phyloP scores from a whole-genome alignment of 2,113 vertebrate species.

The Lutjanus erythropterus region DNA sequence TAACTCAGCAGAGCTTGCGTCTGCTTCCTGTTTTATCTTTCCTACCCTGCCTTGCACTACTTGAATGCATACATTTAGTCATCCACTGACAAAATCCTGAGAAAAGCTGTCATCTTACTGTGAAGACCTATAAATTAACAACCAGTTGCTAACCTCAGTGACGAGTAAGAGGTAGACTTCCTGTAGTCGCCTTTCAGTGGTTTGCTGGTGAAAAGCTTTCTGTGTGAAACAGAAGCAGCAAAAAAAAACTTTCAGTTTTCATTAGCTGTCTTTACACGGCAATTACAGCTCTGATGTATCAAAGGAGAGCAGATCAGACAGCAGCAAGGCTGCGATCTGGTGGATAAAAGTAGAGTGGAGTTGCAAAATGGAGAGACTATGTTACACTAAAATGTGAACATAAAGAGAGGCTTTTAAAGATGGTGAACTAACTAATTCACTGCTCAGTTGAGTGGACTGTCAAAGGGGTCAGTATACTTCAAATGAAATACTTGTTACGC shows the following conservation, averaged over 20 bases:
- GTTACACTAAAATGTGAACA: not conserved
- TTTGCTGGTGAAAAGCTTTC: slow-evolving; percentile 5
- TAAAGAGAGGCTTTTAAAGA: not conserved
- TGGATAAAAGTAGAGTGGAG: not conserved
- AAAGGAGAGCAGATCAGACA: not conserved
- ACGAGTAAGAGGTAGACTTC: not conserved
- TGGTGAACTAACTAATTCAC: not conserved
- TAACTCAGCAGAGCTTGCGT: not conserved
- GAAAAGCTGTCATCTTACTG: not conserved
- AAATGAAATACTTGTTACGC: not conserved
- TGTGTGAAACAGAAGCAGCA: not conserved
- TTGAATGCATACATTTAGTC: not conserved
- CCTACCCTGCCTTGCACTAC: not conserved
- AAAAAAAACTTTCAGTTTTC: not conserved
- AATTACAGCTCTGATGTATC: no score
- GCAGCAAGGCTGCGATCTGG: not conserved
- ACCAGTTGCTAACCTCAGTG: not conserved
- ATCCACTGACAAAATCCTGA: not conserved
- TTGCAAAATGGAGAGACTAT: not conserved
- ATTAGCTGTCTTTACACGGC: not conserved
- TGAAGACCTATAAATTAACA: not conserved
- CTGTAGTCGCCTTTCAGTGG: not conserved
- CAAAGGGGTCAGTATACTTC: not conserved
- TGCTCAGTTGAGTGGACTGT: not conserved
- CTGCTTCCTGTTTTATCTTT: not conserved